phyloP scores from a whole-genome alignment of 2,797 vertebrate genomes.

The Bryconaethiops microstoma region DNA sequence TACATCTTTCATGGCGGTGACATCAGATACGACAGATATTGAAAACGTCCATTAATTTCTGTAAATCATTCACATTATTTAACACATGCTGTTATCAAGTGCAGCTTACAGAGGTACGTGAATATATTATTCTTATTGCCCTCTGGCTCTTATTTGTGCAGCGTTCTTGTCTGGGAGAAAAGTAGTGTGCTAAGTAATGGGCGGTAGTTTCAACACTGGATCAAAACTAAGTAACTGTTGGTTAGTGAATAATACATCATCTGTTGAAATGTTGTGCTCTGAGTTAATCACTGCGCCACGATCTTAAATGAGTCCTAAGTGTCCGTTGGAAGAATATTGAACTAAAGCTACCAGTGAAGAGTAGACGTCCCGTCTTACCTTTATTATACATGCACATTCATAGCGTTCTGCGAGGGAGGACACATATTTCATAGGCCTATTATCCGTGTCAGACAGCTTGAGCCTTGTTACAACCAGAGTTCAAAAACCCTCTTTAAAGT shows the following conservation, averaged over 20 bases:
- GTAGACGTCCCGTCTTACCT: neutral
- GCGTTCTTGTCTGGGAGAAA: neutral
- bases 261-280: neutral
- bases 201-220: neutral
- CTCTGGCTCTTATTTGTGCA: too few species aligned
- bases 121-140: too few species aligned
- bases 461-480: slow-evolving; percentile 19
- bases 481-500: slow-evolving; percentile 30
- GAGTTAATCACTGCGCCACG: neutral
- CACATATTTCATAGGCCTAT: slow-evolving; percentile 13
- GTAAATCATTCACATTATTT: too few species aligned
- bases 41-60: too few species aligned
- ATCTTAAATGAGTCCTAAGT: too few species aligned
- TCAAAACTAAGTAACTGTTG: neutral
- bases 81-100: too few species aligned
- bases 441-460: slow-evolving; percentile 9
- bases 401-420: slow-evolving; percentile 10
- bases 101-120: neutral
- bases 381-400: neutral
- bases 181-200: too few species aligned
- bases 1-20: neutral
- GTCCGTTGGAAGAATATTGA: neutral
- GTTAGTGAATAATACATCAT: neutral
- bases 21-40: too few species aligned
- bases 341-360: neutral